These are phyloP conservation scores for Scophthalmus maximus DNA, from an alignment of 2,113 vertebrate species.

Conservation along the genomic window DNA sequence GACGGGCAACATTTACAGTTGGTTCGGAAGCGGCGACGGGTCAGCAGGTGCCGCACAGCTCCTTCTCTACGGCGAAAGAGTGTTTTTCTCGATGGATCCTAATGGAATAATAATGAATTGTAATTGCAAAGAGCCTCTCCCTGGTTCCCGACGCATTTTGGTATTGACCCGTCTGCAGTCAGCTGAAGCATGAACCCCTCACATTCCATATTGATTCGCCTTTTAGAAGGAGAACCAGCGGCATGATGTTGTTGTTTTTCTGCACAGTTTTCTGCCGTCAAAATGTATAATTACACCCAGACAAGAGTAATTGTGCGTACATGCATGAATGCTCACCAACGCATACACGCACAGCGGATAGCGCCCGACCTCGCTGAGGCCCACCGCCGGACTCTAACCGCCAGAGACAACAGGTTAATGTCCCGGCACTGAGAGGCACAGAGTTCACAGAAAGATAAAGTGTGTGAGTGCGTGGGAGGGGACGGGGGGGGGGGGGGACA, in stretches of 20 bases:
- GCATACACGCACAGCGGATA: neutral
- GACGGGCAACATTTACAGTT: slow-evolving; percentile 32
- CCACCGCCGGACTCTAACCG: neutral
- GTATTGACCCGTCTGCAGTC: slow-evolving; percentile 67
- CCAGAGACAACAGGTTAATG: slow-evolving; percentile 64
- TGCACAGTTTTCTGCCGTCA: slow-evolving; percentile 36
- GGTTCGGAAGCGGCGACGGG: neutral
- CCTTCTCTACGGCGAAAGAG: neutral
- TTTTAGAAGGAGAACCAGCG: slow-evolving; percentile 42
- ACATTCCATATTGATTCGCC: slow-evolving; percentile 54
- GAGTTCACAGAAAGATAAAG: slow-evolving; percentile 24
- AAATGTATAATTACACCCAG: slow-evolving; percentile 32
- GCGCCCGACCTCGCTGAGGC: neutral
- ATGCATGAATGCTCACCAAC: slow-evolving; percentile 19
- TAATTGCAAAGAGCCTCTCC: slow-evolving; percentile 56
- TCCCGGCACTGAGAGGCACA: slow-evolving; percentile 34
- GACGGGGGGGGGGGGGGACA: neutral
- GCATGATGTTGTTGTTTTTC: slow-evolving; percentile 12
- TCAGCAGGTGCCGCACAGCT: slow-evolving; percentile 1
- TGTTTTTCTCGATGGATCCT: slow-evolving; percentile 45
- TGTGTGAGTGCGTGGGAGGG: slow-evolving; percentile 3
- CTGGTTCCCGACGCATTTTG: slow-evolving; percentile 34
- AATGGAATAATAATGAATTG: slow-evolving; percentile 71
- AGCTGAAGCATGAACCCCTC: slow-evolving; percentile 52
- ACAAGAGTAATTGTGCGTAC: neutral